A percentile compares a stretch with the other conserved stretches of the same genome.
Conservation (phyloP, 2,113 vertebrate genomes). For the Machaerirhynchus nigripectus region DNA sequence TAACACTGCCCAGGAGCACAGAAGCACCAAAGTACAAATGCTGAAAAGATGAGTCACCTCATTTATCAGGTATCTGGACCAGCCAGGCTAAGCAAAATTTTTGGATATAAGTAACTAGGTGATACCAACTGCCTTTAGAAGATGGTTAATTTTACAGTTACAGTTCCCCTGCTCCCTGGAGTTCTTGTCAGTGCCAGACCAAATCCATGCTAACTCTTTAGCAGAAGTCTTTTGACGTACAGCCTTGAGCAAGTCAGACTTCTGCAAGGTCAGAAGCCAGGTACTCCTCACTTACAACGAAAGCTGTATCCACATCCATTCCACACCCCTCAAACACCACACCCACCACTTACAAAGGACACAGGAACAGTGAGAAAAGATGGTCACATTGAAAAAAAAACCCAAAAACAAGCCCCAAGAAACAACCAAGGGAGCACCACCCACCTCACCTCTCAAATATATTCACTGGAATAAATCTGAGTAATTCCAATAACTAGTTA, state of each 20-base stretch:
- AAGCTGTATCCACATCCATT: neutral
- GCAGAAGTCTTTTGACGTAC: rapidly evolving
- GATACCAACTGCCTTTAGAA: neutral
- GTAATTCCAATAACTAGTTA: neutral
- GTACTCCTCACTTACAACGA: neutral
- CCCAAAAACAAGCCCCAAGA: neutral
- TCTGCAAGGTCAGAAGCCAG: neutral
- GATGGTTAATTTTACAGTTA: neutral
- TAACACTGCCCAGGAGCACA: neutral
- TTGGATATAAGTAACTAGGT: neutral
- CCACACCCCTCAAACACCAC: neutral
- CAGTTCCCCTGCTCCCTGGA: neutral
- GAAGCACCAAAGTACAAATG: neutral
- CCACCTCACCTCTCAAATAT: neutral
- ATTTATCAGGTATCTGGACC: neutral
- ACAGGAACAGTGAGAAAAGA: neutral
- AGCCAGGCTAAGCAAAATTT: neutral
- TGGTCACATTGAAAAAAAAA: neutral
- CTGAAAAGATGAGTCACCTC: neutral
- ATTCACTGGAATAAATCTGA: neutral
- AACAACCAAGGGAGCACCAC: neutral
- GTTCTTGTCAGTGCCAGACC: neutral
- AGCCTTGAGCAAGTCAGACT: neutral
- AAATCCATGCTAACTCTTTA: neutral
- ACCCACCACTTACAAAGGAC: neutral